Conservation (phyloP, 2,797 vertebrate species). For the Monodelphis domestica region DNA sequence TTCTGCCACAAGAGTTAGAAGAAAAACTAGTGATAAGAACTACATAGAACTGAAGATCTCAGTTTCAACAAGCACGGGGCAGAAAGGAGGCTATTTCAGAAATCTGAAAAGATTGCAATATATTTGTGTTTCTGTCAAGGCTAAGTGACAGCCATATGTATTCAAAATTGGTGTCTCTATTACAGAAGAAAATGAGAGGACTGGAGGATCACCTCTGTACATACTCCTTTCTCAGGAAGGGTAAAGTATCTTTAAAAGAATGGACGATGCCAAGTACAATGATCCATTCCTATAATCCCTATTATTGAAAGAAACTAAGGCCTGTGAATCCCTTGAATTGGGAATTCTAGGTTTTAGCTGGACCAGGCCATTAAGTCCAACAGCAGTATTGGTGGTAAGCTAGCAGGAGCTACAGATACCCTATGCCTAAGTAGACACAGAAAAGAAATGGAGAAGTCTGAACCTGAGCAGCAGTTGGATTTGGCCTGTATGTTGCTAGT, state of each 20-base stretch:
- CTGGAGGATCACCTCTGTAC: not conserved
- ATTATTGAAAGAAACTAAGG: not conserved
- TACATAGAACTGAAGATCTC: not conserved
- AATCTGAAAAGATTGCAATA: not conserved
- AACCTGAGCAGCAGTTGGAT: not conserved
- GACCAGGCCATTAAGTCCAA: not conserved
- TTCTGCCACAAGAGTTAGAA: not conserved
- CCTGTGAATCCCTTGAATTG: not conserved
- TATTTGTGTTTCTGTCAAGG: not conserved
- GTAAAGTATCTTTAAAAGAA: not conserved
- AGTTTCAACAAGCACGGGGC: not conserved
- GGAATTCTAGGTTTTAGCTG: not conserved
- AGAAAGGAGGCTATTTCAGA: not conserved
- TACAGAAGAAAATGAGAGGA: not conserved
- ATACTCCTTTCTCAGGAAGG: not conserved
- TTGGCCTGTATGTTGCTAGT: not conserved
- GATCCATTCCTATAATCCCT: constrained; percentile 10
- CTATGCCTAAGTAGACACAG: not conserved
- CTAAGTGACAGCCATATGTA: too few relatives aligned
- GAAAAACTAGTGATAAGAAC: not conserved
- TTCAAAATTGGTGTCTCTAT: not conserved
- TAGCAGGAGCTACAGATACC: not conserved
- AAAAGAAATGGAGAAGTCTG: not conserved
- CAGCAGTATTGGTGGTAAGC: not conserved
- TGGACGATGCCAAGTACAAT: not conserved